Conservation (phyloP, 2,113 vertebrate genomes). For the Melanostigma gelatinosum region DNA sequence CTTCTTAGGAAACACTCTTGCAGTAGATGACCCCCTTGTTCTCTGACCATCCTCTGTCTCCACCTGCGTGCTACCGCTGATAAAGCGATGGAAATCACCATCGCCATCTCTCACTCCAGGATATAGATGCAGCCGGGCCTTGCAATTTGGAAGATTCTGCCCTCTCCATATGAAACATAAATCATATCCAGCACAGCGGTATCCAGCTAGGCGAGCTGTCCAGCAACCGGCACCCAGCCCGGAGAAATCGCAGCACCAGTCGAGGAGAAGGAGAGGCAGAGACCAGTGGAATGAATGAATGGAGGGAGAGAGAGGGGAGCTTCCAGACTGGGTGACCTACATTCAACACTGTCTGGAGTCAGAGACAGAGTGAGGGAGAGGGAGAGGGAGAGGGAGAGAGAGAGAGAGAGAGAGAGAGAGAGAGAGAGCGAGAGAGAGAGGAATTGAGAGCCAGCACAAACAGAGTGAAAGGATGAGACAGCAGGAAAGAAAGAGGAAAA, state of each 20-base stretch:
- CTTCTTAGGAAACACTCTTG: slow-evolving; percentile 47
- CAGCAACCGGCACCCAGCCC: slow-evolving; percentile 55
- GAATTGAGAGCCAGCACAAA: slow-evolving; percentile 12
- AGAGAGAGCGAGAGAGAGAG: slow-evolving; percentile 37
- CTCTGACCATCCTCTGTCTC: slow-evolving; percentile 50
- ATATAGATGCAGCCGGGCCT: slow-evolving; percentile 71
- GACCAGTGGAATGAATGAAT: slow-evolving; percentile 39
- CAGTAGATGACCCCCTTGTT: slow-evolving; percentile 53
- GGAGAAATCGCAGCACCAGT: slow-evolving; percentile 59
- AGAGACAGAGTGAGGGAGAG: slow-evolving; percentile 54
- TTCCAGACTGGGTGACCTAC: slow-evolving; percentile 80
- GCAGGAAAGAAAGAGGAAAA: slow-evolving; percentile 35
- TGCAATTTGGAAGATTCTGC: slow-evolving; percentile 60
- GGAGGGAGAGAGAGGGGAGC: slow-evolving; percentile 50
- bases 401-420: slow-evolving; percentile 23
- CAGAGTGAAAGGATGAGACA: slow-evolving; percentile 36
- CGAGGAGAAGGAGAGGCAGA: slow-evolving; percentile 54
- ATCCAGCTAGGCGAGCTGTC: slow-evolving; percentile 62
- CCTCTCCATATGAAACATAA: slow-evolving; percentile 57
- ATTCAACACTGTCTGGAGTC: slow-evolving; percentile 74
- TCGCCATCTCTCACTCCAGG: slow-evolving; percentile 48
- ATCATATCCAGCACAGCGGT: slow-evolving; percentile 61
- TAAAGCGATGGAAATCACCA: slow-evolving; percentile 58
- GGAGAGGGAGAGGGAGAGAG: slow-evolving; percentile 41
- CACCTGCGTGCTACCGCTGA: slow-evolving; percentile 45